Percentiles rank a stretch among this genome's conserved stretches.
These are phyloP conservation scores for Calliscelio sp. DNA, from an alignment of 2,888 invertebrate species.

Conservation along the genomic window DNA sequence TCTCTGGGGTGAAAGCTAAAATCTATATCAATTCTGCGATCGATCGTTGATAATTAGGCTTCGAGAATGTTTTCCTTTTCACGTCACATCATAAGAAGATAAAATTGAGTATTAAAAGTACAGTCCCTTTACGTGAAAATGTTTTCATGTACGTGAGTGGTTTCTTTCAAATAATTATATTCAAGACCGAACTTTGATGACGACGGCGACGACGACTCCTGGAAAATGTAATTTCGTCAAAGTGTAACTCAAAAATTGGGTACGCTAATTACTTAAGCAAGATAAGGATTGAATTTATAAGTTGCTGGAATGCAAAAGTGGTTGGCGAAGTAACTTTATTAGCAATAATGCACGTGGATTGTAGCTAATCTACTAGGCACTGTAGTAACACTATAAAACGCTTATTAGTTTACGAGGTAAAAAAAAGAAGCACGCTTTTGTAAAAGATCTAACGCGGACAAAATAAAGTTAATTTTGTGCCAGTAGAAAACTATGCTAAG, in stretches of 20 bases:
- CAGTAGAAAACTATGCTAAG: conserved; percentile 48
- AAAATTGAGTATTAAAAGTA: neutral
- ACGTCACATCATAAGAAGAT: too few relatives aligned
- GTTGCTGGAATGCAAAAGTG: conserved; percentile 37
- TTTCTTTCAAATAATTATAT: neutral
- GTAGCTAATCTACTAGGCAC: conserved; percentile 25
- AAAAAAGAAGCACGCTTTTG: conserved; percentile 50
- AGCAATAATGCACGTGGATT: conserved; percentile 33
- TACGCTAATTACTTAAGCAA: conserved; percentile 27
- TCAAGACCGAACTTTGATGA: neutral
- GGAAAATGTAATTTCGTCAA: conserved; percentile 2
- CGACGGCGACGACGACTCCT: neutral
- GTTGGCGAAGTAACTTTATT: conserved; percentile 45
- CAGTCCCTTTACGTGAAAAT: too few relatives aligned
- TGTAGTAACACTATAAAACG: conserved; percentile 47
- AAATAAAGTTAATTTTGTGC: conserved; percentile 55
- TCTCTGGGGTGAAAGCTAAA: conserved; percentile 9
- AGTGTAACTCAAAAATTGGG: conserved; percentile 6
- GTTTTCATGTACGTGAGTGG: too few relatives aligned
- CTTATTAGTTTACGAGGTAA: conserved; percentile 63
- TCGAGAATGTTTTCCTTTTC: too few relatives aligned
- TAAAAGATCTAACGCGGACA: conserved; percentile 44
- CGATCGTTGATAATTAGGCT: conserved; percentile 15
- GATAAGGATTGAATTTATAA: conserved; percentile 37
- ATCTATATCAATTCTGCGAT: conserved; percentile 24